Base-by-base conservation (phyloP, 2,888 invertebrate genomes). In the Lasioglossum marginatum region DNA sequence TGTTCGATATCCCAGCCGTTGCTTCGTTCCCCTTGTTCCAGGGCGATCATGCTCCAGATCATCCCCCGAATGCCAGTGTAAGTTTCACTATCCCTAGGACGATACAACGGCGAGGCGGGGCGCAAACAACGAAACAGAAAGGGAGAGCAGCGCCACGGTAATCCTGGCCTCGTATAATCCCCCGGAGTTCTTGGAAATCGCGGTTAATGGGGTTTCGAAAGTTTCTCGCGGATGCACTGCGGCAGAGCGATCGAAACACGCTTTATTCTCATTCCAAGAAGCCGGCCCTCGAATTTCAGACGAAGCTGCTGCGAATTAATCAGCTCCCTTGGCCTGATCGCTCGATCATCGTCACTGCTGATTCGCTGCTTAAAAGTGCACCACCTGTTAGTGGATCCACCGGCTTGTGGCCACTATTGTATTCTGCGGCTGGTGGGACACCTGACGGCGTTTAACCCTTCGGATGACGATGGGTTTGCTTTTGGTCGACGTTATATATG, bases 1-100 rank as follows among this genome's bases (percentile, higher is more conserved):
- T 94, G 93, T 91, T 89, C 93, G 91, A 88, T 93, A 92, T 94
- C 93, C 90, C 94, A 93, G 90, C 89, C 91, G 84, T 71, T 76
- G 90, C 89, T 85, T 85, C 87, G 52, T 83, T 81, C 88, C 88
- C 87, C 88, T 87, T 88, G 85, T 91, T 90, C 85, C 86, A 83
- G 66, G 74, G 77, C 89, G 92, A 93, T 93, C 93, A 90, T 91
- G 89, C 87, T 90, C 90, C 88, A 89, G 90, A 93, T 93, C 91
- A 92, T 92, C 91, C 91, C 87, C 70, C 86, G 84, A 89, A 87
- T 81, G 87, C 80, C 77, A 82, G 88, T 86, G 82, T 86, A 85
- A 90, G 89, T 88, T 87, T 86, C 87, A 48, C 87, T 87, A 87
- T 88, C 81, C 79, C 73, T 37, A 40, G 52, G 45, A 43, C 66